Evolutionary conservation across 2,888 invertebrate genomes (phyloP).

Genomic region (Steinernema hermaphroditum): DNA sequence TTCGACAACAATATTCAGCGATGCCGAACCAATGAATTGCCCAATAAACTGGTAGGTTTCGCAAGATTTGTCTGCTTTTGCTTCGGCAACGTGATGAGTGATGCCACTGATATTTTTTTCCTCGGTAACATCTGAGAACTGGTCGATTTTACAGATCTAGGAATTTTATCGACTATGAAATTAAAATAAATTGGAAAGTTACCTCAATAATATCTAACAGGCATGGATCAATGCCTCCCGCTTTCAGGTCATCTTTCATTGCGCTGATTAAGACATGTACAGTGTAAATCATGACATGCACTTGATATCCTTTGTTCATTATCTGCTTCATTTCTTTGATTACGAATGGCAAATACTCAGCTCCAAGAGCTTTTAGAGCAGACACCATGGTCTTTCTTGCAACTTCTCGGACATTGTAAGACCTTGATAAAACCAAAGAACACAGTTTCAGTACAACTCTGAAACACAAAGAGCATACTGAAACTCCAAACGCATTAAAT

Average conservation of each 20-base stretch:
- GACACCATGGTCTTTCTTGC: slow-evolving; percentile 89
- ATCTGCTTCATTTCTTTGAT: slow-evolving; percentile 80
- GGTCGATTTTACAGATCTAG: slow-evolving; percentile 80
- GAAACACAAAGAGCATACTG: slow-evolving; percentile 8
- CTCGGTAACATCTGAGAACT: slow-evolving; percentile 84
- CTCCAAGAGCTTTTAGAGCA: slow-evolving; percentile 83
- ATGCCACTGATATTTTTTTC: slow-evolving; percentile 89
- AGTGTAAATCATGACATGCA: slow-evolving; percentile 86
- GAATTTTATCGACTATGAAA: neutral
- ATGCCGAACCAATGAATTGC: slow-evolving; percentile 35
- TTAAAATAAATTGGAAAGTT: slow-evolving; percentile 53
- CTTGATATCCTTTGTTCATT: slow-evolving; percentile 84
- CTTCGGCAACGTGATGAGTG: slow-evolving; percentile 74
- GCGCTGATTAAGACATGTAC: slow-evolving; percentile 80
- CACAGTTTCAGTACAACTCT: slow-evolving; percentile 75
- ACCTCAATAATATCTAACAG: slow-evolving; percentile 79
- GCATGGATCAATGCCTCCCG: slow-evolving; percentile 80
- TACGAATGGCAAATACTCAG: slow-evolving; percentile 78
- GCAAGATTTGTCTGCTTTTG: slow-evolving; percentile 77
- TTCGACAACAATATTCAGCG: slow-evolving; percentile 73
- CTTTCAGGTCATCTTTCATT: slow-evolving; percentile 72
- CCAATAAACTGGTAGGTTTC: slow-evolving; percentile 45
- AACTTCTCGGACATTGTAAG: slow-evolving; percentile 72
- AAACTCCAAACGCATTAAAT: neutral
- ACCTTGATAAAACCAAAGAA: slow-evolving; percentile 83